Evolutionary conservation across 2,888 invertebrate species (phyloP).

Genomic region (Tachina grossa): DNA sequence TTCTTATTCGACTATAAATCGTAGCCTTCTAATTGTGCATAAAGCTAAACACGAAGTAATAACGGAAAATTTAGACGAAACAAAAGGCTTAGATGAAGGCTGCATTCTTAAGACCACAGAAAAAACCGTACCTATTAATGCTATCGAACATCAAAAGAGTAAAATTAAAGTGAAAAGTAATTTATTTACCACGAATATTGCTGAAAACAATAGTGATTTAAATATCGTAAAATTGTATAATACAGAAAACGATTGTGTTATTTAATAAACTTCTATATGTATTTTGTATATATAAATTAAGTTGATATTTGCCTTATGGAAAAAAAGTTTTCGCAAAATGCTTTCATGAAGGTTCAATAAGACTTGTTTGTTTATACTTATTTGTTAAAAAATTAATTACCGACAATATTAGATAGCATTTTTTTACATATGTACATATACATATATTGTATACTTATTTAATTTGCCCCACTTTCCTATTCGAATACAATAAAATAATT

Average conservation of each 20-base stretch:
- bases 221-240: constrained; percentile 56
- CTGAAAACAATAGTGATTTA: constrained; percentile 32
- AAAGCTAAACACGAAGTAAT: constrained; percentile 78
- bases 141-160: constrained; percentile 70
- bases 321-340: too few relatives aligned
- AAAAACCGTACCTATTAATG: constrained; percentile 22
- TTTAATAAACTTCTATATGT: constrained; percentile 30
- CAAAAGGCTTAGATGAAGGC: neutral
- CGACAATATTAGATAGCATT: neutral
- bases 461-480: too few relatives aligned
- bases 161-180: constrained; percentile 81
- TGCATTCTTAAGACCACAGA: constrained; percentile 3
- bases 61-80: neutral
- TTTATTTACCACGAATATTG: constrained; percentile 69
- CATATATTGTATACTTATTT: neutral
- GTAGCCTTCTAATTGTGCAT: constrained; percentile 79
- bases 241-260: constrained; percentile 40
- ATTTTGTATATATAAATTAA: neutral
- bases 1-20: constrained; percentile 81
- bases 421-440: neutral
- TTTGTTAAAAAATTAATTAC: neutral
- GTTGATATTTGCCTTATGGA: neutral
- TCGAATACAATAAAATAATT: too few relatives aligned
- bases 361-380: too few relatives aligned
- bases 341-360: too few relatives aligned